Evolutionary conservation across 2,888 invertebrate species (phyloP).

Genomic region (Steromphala cineraria): DNA sequence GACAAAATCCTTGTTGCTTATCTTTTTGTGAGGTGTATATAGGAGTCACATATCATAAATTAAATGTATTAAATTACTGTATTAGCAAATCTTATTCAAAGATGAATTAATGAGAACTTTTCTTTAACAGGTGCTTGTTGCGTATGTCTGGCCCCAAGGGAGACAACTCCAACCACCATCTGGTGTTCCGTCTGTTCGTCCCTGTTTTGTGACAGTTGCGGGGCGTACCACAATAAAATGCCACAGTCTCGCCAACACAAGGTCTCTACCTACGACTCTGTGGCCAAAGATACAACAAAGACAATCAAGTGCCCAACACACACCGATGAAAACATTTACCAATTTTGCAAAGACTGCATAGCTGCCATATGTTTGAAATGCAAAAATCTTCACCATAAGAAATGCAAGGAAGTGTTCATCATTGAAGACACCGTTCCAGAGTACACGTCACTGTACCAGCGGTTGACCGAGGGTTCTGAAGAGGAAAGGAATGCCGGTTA

Average conservation of each 20-base stretch:
- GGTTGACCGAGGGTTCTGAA: too few species aligned
- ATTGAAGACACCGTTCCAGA: neutral
- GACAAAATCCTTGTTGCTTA: too few species aligned
- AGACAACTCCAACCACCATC: neutral
- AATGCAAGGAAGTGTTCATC: neutral
- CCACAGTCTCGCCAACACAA: neutral
- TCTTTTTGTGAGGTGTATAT: too few species aligned
- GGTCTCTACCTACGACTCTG: neutral
- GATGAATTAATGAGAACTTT: too few species aligned
- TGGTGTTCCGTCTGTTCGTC: neutral
- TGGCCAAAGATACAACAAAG: neutral
- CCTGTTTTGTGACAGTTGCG: neutral
- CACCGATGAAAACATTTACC: neutral
- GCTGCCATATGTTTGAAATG: neutral
- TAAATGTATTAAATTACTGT: too few species aligned
- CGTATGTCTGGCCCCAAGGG: neutral
- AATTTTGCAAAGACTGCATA: neutral
- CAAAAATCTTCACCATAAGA: neutral
- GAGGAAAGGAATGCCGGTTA: too few species aligned
- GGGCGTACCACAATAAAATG: neutral
- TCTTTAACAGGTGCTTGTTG: neutral
- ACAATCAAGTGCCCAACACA: neutral
- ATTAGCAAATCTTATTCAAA: too few species aligned
- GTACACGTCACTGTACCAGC: too few species aligned
- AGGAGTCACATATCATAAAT: too few species aligned